These are phyloP conservation scores for Cichladusa arquata DNA, from an alignment of 2,113 vertebrate species.

Conservation along the genomic window DNA sequence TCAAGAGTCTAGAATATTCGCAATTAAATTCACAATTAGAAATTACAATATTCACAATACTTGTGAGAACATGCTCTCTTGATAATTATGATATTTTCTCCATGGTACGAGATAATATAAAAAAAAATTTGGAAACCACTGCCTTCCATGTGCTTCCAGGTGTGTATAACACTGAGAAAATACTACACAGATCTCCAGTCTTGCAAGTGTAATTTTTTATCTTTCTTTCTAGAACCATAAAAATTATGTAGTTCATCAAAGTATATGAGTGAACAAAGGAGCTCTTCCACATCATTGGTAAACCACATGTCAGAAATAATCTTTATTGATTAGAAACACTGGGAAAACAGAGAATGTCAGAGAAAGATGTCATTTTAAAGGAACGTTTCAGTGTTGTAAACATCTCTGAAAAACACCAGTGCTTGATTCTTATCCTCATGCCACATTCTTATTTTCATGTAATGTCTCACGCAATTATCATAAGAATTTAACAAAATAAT, in stretches of 20 bases:
- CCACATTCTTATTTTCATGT: neutral
- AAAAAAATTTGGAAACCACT: conserved; percentile 55
- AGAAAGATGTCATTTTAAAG: neutral
- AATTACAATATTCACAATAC: conserved; percentile 56
- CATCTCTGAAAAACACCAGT: neutral
- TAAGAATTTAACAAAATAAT: neutral
- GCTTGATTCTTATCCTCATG: neutral
- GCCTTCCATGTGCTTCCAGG: neutral
- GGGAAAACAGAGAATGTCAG: neutral
- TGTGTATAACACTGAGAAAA: neutral
- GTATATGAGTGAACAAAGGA: neutral
- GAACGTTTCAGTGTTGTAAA: neutral
- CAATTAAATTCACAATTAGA: no score
- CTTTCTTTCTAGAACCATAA: neutral
- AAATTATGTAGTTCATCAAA: neutral
- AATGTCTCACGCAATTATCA: neutral
- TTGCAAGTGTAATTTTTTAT: neutral
- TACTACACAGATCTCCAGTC: neutral
- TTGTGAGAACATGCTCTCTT: conserved; percentile 69
- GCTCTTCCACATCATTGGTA: neutral
- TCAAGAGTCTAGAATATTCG: conserved; percentile 65
- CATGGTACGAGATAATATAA: conserved; percentile 46
- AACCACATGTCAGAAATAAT: neutral
- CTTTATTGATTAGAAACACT: neutral
- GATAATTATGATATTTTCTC: conserved; percentile 71